Evolutionary conservation across 2,888 invertebrate genomes (phyloP), one percentile per base, ranked within the genome.

Genomic region (Itoplectis maculator): DNA sequence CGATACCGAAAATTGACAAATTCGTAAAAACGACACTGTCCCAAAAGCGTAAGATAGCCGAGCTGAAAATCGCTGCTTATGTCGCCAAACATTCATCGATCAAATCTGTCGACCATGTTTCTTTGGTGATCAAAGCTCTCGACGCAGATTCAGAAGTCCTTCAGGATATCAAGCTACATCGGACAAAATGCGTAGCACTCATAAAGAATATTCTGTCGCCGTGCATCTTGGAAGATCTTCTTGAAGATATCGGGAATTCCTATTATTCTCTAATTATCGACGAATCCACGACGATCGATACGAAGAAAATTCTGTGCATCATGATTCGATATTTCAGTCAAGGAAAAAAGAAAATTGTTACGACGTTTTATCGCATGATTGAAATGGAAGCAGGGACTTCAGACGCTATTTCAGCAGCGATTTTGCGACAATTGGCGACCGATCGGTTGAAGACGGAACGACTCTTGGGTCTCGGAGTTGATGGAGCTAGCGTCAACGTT

Each of bases 161-260:
- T 6, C 85, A 84, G 20, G 84, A 85, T 6, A 56, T 84, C 72
- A 89, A 86, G 75, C 23, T 86, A 11, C 88, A 87, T 45, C 82
- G 85, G 0, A 87, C 87, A 20, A 87, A 87, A 49, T 89, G 89
- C 66, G 81, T 87, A 0, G 85, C 87, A 81, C 18, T 89, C 18
- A 88, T 90, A 51, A 86, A 89, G 81, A 91, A 90, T 84, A 86
- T 90, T n/a, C n/a, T n/a, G n/a, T n/a, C n/a, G n/a, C n/a, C n/a
- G n/a, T n/a, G n/a, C n/a, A n/a, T n/a, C n/a, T 8, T 89, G 6
- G 42, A 88, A 72, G 87, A 83, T 8, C 82, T 90, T n/a, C 70
- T 90, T 6, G 81, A 87, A 66, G 89, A 90, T 15, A 82, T 90
- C 29, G 88, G 87, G 37, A 72, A 89, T 77, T 86, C 69, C 49